Conservation (phyloP, 2,888 invertebrate genomes). For the Stenichneumon culpator region DNA sequence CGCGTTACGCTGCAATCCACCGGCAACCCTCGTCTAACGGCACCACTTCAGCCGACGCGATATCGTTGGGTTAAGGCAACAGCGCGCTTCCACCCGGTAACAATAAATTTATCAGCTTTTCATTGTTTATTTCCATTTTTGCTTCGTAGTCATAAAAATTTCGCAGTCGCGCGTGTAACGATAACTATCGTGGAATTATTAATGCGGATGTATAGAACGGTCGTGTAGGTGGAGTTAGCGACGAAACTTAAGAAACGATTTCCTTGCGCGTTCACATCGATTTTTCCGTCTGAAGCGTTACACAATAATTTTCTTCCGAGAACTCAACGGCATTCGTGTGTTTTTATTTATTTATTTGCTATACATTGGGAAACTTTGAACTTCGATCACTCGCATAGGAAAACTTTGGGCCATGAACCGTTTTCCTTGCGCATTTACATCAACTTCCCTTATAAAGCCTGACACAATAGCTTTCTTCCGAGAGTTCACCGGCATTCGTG, state of each 20-base stretch:
- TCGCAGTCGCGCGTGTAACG: too few relatives aligned
- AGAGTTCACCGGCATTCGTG: not conserved
- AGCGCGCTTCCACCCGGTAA: too few relatives aligned
- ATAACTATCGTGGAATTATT: too few relatives aligned
- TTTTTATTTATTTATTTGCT: not conserved
- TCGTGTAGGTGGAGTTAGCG: too few relatives aligned
- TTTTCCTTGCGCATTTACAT: not conserved
- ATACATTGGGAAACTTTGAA: not conserved
- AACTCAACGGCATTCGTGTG: not conserved
- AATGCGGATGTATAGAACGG: too few relatives aligned
- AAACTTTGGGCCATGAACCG: too few relatives aligned
- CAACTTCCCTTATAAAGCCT: not conserved
- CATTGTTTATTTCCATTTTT: too few relatives aligned
- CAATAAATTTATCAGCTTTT: too few relatives aligned
- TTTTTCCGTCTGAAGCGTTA: not conserved
- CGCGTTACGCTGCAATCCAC: conserved; percentile 40
- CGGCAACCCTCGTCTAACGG: conserved; percentile 19
- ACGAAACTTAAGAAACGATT: not conserved
- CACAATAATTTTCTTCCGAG: conserved; percentile 26
- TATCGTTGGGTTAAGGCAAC: not conserved
- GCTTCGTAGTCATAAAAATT: too few relatives aligned
- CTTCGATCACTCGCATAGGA: too few relatives aligned
- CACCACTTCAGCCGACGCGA: not conserved
- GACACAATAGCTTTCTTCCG: conserved; percentile 22
- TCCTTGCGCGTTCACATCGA: not conserved